Evolutionary conservation across 2,113 vertebrate genomes (phyloP).

Genomic region (Zeus faber): DNA sequence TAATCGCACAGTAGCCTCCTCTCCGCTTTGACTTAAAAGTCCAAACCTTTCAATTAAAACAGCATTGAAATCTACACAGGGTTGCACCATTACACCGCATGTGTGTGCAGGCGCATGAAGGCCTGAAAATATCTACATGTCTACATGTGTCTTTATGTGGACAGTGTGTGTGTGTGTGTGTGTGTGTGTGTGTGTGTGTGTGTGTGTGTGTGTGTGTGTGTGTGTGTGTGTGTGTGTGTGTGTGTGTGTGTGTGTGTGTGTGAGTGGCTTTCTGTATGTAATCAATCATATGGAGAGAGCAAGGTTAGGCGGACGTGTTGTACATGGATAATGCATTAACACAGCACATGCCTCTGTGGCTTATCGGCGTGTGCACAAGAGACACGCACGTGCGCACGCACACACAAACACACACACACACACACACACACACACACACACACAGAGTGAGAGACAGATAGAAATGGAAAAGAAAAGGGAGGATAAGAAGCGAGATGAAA

Average conservation of each 20-base stretch:
- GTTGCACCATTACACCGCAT: too few relatives aligned
- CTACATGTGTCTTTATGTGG: too few relatives aligned
- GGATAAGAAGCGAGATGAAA: conserved; percentile 31
- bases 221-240: too few relatives aligned
- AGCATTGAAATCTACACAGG: conserved; percentile 31
- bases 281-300: conserved; percentile 58
- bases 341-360: conserved; percentile 27
- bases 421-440: too few relatives aligned
- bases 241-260: background rate
- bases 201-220: conserved; percentile 29
- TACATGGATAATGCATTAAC: conserved; percentile 63
- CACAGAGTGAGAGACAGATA: too few relatives aligned
- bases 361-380: conserved; percentile 27
- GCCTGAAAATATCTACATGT: too few relatives aligned
- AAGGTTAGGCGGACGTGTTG: conserved; percentile 22
- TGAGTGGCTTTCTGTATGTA: background rate
- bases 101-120: too few relatives aligned
- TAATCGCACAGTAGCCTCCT: conserved; percentile 32
- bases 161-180: background rate
- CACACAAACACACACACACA: too few relatives aligned
- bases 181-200: conserved; percentile 21
- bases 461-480: conserved; percentile 14
- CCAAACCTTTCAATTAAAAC: conserved; percentile 52
- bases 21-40: conserved; percentile 42
- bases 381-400: background rate